phyloP scores from a whole-genome alignment of 64 coral and sea anemone genomes.

The Cladopsammia gracilis region DNA sequence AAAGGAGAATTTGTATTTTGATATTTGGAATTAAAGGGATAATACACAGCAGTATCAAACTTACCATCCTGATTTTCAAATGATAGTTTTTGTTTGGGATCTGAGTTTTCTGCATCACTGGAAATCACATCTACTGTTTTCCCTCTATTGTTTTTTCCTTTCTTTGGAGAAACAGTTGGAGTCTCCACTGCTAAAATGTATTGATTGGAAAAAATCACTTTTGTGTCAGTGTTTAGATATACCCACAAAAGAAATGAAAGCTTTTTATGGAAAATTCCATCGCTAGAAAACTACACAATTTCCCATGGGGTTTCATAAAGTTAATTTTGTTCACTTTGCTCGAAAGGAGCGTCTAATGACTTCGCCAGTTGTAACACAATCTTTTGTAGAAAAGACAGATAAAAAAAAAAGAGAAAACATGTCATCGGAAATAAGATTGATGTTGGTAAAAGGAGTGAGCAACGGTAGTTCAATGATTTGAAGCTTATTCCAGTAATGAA shows the following conservation, averaged over 20 bases:
- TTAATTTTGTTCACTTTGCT: too few species aligned
- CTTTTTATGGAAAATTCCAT: not conserved
- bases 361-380: too few species aligned
- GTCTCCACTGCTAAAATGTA: not conserved
- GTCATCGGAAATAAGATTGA: too few species aligned
- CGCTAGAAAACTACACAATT: not conserved
- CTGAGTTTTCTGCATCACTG: slow-evolving; percentile 68
- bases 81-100: slow-evolving; percentile 34
- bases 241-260: not conserved
- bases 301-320: too few species aligned
- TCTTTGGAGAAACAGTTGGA: slow-evolving; percentile 74
- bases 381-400: not conserved
- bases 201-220: not conserved
- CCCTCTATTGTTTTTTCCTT: slow-evolving; percentile 77
- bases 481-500: not conserved
- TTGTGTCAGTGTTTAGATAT: not conserved
- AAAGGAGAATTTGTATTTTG: too few species aligned
- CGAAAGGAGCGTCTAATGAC: too few species aligned
- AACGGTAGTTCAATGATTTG: not conserved
- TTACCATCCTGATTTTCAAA: not conserved
- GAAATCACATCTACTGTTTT: slow-evolving; percentile 42
- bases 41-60: not conserved
- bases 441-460: too few species aligned
- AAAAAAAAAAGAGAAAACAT: not conserved
- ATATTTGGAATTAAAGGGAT: too few species aligned